Base-by-base conservation (phyloP, 2,113 vertebrate species). In the Grus americana region DNA sequence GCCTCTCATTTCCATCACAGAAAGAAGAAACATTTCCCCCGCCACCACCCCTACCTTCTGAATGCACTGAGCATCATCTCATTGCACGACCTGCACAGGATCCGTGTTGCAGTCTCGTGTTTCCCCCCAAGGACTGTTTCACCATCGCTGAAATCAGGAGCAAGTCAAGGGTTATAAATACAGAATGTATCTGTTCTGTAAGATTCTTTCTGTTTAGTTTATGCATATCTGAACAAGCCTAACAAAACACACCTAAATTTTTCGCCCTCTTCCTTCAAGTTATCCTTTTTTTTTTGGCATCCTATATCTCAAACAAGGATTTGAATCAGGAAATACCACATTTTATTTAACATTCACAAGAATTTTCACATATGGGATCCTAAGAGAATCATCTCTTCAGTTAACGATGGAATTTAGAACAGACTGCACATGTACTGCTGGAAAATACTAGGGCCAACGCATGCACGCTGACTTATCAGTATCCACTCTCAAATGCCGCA, bases 61-160 rank as follows among this genome's bases (percentile, higher is more conserved):
- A 26, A 57, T 11, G 17, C 23, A 34, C 26, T 14, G 5, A 73
- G 40, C 23, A 44, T 6, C 36, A 62, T 13, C 40, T 71, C 42
- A 21, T 1, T 32, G 30, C 70, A 52, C 1, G 10, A 13, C 30
- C 44, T 10, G 12, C 30, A 34, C 1, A 13, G 49, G 21, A 44
- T 78, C 65, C 6, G 2, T 12, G 38, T 85, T 79, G 32, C 36
- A 42, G 46, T 42, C 24, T 67, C 8, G 0, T 20, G 20, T n/a
- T 63, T 17, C 20, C 22, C 9, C 49, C 0, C 1, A 0, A 38
- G 44, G 11, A 11, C 11, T n/a, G 5, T 21, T 6, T 36, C 40
- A 18, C 1, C 2, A 18, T 24, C 49, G 12, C 40, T 52, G 59
- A 74, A 57, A 38, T 4, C 54, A 32, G 36, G 18, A 66, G 19